These are phyloP conservation scores for Corythoichthys intestinalis DNA, from an alignment of 2,113 vertebrate genomes.

Conservation along the genomic window DNA sequence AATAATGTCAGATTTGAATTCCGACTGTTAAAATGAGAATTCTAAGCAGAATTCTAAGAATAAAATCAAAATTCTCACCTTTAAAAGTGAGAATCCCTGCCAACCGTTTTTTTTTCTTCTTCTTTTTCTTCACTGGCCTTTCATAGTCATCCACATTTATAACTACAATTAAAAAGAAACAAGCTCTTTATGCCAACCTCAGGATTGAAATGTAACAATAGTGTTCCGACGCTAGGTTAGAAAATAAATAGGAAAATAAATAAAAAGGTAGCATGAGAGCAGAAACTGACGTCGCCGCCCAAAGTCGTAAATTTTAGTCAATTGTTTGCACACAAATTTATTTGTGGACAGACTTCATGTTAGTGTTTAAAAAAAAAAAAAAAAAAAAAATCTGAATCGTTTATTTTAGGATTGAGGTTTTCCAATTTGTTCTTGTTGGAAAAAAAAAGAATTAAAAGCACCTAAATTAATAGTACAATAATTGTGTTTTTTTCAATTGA, in stretches of 20 bases:
- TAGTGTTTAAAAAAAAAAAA: not conserved
- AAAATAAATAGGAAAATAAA: conserved; percentile 5
- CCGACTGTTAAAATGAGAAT: too few species aligned
- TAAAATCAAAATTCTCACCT: too few species aligned
- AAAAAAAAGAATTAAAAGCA: not conserved
- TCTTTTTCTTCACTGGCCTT: too few species aligned
- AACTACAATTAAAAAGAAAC: not conserved
- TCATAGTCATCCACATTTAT: not conserved
- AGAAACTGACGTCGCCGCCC: not conserved
- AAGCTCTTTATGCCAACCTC: not conserved
- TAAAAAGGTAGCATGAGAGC: not conserved
- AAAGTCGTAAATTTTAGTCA: not conserved
- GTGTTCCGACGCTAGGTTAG: not conserved
- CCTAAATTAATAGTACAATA: not conserved
- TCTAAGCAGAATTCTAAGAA: too few species aligned
- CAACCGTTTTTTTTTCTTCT: too few species aligned
- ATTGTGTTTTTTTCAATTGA: not conserved
- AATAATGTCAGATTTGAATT: too few species aligned
- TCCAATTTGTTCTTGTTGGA: not conserved
- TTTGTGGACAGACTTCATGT: not conserved
- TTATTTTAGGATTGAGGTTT: too few species aligned
- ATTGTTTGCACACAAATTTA: not conserved
- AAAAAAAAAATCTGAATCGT: not conserved
- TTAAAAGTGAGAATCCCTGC: too few species aligned
- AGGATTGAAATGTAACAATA: not conserved